These are phyloP conservation scores for Picathartes gymnocephalus DNA, from an alignment of 2,113 vertebrate genomes.

Conservation along the genomic window DNA sequence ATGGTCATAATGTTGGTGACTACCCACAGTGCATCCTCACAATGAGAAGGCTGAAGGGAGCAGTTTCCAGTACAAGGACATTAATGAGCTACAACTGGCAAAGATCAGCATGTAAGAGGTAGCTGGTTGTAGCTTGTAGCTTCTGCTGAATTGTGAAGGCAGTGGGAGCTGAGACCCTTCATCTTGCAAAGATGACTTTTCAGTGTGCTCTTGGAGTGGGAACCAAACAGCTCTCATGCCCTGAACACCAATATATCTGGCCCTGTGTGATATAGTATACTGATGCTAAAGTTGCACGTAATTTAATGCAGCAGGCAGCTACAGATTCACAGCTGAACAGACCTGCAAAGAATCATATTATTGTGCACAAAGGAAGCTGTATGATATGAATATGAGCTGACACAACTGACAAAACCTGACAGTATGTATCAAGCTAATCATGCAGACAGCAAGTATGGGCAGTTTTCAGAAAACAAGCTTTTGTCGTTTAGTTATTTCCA, in stretches of 20 bases:
- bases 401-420: conserved; percentile 46
- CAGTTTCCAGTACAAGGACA: not conserved
- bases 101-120: not conserved
- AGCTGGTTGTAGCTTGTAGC: not conserved
- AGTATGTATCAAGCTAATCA: conserved; percentile 33
- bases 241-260: not conserved
- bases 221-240: not conserved
- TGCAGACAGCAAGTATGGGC: not conserved
- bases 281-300: not conserved
- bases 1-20: not conserved
- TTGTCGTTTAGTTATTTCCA: not conserved
- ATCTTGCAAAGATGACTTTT: not conserved
- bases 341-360: not conserved
- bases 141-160: not conserved
- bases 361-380: not conserved
- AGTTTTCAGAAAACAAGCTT: not conserved
- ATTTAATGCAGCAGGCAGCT: not conserved
- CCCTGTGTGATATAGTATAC: not conserved
- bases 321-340: conserved; percentile 14
- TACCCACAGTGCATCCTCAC: not conserved
- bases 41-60: not conserved
- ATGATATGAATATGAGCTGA: conserved; percentile 35
- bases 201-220: not conserved
- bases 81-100: not conserved
- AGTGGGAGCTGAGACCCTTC: not conserved